Evolutionary conservation across 2,797 vertebrate genomes (phyloP), one percentile per base, ranked within the genome.

Genomic region (Hyperoplus lanceolatus): DNA sequence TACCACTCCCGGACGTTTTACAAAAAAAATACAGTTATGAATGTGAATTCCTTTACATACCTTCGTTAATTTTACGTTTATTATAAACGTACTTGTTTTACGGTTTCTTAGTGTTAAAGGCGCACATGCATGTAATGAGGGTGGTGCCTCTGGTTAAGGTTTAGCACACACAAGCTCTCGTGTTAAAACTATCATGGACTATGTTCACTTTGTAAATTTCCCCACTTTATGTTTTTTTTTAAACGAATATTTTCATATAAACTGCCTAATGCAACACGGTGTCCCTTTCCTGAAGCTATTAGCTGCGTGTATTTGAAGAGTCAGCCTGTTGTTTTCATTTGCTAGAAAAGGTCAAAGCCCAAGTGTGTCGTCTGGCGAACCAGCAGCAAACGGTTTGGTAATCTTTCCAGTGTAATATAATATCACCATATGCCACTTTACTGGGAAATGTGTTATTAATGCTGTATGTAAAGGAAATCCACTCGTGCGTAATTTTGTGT

Each of bases 81-180:
- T 84, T 82, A 72, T 72, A 55, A 81, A 79, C 62, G 55, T 72
- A 75, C 82, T 72, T 80, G 86, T 94, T 92, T 90, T 86, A 92
- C 77, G 88, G 66, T 68, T 93, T 93, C 79, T 87, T 87, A 68
- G 78, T 57, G 70, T 92, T 93, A 83, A 90, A 87, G 51, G 73
- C 83, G 48, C 70, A 78, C 79, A 84, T 89, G 82, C 86, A 80
- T 90, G 87, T 84, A 84, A 81, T 73, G 82, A 91, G 88, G 78
- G 81, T 79, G 80, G 77, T 79, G 88, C 77, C 83, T 89, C 54
- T 84, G 76, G 59, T 84, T 68, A 75, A 70, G 70, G 66, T 70
- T 84, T 73, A 81, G 78, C 73, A 70, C 78, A 83, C 82, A 80
- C 12, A 21, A 79, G 73, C 76, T 77, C 46, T 76, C 59, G 67